These are phyloP conservation scores for Lepisosteus oculatus DNA, from an alignment of 2,113 vertebrate genomes.

Conservation along the genomic window DNA sequence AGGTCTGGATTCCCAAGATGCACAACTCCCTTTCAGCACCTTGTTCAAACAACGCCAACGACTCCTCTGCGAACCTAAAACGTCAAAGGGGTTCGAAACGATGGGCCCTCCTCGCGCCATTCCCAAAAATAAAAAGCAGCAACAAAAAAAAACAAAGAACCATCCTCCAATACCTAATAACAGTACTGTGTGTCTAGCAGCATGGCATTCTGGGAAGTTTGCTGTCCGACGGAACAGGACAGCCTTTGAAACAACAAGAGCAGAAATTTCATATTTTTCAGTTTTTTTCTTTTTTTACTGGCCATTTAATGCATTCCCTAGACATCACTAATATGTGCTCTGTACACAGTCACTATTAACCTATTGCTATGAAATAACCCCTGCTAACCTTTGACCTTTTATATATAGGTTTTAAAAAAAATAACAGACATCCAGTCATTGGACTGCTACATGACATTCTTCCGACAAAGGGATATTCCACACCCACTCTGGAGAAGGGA, in stretches of 20 bases:
- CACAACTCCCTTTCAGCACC: too few relatives aligned
- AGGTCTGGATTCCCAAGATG: too few relatives aligned
- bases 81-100: too few relatives aligned
- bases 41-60: too few relatives aligned
- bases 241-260: slow-evolving; percentile 25
- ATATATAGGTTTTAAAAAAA: slow-evolving; percentile 69
- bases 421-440: slow-evolving; percentile 65
- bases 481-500: slow-evolving; percentile 16
- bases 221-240: slow-evolving; percentile 29
- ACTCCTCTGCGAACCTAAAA: too few relatives aligned
- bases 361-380: slow-evolving; percentile 95
- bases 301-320: slow-evolving; percentile 76
- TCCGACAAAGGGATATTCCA: slow-evolving; percentile 52
- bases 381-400: slow-evolving; percentile 65
- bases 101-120: too few relatives aligned
- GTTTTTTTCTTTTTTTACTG: slow-evolving; percentile 63
- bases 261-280: slow-evolving; percentile 41
- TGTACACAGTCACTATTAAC: slow-evolving; percentile 82
- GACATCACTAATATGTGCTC: slow-evolving; percentile 74
- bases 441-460: slow-evolving; percentile 58
- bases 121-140: too few relatives aligned
- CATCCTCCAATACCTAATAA: slow-evolving; percentile 51
- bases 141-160: too few relatives aligned
- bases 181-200: slow-evolving; percentile 59
- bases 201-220: slow-evolving; percentile 29